Evolutionary conservation across 2,113 vertebrate species (phyloP).

Genomic region (Paradoxurus hermaphroditus): DNA sequence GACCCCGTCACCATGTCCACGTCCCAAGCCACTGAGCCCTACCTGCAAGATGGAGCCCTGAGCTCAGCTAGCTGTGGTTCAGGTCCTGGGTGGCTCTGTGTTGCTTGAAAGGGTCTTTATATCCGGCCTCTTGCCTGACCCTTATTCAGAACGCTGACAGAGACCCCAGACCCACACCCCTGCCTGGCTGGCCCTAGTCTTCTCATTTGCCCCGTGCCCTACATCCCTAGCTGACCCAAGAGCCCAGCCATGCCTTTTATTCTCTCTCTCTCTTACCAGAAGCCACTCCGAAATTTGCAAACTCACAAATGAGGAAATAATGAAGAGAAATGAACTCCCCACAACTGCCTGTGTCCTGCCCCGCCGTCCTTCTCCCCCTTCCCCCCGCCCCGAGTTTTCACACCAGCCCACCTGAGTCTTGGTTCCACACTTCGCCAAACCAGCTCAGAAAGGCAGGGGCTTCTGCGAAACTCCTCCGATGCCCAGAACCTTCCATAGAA

Average conservation of each 20-base stretch:
- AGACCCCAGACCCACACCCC: background rate
- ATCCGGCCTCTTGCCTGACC: background rate
- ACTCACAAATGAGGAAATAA: background rate
- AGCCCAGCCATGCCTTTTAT: background rate
- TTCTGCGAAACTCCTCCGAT: background rate
- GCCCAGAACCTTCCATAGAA: background rate
- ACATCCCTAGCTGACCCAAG: background rate
- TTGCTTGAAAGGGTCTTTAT: background rate
- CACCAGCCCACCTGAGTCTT: background rate
- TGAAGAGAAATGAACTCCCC: background rate
- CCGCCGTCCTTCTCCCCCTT: background rate
- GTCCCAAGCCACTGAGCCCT: background rate
- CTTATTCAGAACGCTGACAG: background rate
- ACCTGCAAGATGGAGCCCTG: background rate
- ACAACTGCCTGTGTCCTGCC: too few species aligned
- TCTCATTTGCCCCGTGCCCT: background rate
- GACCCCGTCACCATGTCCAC: background rate
- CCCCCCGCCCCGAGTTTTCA: background rate
- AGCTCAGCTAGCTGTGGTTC: background rate
- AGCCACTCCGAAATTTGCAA: conserved; percentile 22
- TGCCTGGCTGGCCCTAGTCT: background rate
- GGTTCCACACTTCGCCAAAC: background rate
- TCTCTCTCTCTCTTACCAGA: background rate
- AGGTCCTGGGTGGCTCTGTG: background rate
- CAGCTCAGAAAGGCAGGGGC: background rate